Percentiles rank a stretch among this genome's conserved stretches.
phyloP scores from a whole-genome alignment of 2,888 invertebrate species.

The Laspeyria flexula region DNA sequence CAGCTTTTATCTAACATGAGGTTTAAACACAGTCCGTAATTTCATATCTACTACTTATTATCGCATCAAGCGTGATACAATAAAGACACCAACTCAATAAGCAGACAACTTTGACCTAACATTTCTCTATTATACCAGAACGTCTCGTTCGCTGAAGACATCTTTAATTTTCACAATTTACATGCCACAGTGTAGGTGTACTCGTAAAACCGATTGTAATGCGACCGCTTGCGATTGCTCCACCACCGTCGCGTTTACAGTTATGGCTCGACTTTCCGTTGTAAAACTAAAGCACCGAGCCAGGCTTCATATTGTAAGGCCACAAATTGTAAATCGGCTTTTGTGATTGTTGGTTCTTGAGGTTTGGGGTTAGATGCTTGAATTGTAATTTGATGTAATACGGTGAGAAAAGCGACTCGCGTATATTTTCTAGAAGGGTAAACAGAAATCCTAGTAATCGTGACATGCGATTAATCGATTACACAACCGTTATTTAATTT shows the following conservation, averaged over 20 bases:
- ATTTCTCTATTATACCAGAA: constrained; percentile 9
- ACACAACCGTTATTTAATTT: too few species aligned
- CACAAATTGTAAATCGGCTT: constrained; percentile 28
- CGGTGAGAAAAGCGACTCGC: too few species aligned
- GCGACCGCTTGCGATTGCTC: constrained; percentile 21
- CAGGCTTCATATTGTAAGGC: constrained; percentile 14
- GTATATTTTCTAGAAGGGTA: too few species aligned
- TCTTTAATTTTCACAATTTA: constrained; percentile 34
- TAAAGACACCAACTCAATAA: neutral
- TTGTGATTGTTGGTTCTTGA: constrained; percentile 10
- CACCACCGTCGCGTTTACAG: constrained; percentile 21
- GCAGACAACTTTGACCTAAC: neutral
- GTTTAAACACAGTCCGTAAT: too few species aligned
- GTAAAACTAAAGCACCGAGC: constrained; percentile 33
- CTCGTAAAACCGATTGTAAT: constrained; percentile 41
- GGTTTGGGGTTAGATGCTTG: neutral
- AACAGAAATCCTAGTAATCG: too few species aligned
- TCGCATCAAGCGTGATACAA: neutral
- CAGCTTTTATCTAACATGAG: too few species aligned
- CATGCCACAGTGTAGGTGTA: constrained; percentile 27
- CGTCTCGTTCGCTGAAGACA: constrained; percentile 21
- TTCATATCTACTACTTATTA: too few species aligned
- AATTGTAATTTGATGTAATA: too few species aligned
- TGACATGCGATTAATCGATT: too few species aligned
- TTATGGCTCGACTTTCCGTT: constrained; percentile 19